phyloP scores from a whole-genome alignment of 2,888 invertebrate species.

The Pemphredon lugubris region DNA sequence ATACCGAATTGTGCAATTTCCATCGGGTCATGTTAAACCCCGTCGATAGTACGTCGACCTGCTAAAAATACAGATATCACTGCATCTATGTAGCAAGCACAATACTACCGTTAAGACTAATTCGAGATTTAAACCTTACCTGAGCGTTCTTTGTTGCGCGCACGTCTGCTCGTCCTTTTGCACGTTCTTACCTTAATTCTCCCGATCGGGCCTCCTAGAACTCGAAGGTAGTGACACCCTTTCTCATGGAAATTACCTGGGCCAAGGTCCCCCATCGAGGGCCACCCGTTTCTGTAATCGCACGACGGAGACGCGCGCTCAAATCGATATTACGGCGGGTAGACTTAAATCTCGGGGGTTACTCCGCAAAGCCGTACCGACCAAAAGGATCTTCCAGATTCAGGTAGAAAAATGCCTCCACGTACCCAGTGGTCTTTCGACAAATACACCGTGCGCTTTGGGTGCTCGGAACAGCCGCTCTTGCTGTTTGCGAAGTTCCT shows the following conservation, averaged over 20 bases:
- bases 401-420: constrained; percentile 25
- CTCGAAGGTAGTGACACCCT: constrained; percentile 39
- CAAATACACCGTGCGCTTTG: no score
- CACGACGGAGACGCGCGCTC: constrained; percentile 5
- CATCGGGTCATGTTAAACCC: no score
- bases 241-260: constrained; percentile 55
- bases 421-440: background rate
- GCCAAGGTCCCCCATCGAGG: constrained; percentile 33
- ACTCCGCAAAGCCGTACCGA: background rate
- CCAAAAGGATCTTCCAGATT: background rate
- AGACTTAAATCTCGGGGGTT: constrained; percentile 15
- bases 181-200: constrained; percentile 41
- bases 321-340: constrained; percentile 36
- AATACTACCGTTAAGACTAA: background rate
- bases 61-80: no score
- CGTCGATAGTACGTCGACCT: no score
- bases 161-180: constrained; percentile 2
- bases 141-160: constrained; percentile 27
- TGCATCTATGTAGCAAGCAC: no score
- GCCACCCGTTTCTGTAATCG: constrained; percentile 38
- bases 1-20: no score
- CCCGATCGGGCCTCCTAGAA: constrained; percentile 8
- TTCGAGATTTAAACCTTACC: background rate
- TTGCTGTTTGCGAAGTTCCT: no score
- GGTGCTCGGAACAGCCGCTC: no score